Percentiles rank a stretch among this genome's conserved stretches.
These are phyloP conservation scores for Sciurus niger DNA, from an alignment of 2,113 vertebrate species.

Conservation along the genomic window DNA sequence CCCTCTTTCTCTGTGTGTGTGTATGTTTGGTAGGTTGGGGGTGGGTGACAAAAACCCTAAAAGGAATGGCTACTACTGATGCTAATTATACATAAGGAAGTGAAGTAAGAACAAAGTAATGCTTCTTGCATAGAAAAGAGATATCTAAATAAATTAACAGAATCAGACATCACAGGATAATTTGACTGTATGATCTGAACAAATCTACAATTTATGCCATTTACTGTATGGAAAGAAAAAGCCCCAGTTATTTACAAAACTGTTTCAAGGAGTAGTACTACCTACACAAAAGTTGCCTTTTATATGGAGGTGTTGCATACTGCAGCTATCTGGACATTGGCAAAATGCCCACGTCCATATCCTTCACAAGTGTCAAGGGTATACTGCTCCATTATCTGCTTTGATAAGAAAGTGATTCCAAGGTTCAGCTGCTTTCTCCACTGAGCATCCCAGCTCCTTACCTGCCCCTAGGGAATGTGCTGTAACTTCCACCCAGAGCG, in stretches of 20 bases:
- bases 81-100: conserved; percentile 2
- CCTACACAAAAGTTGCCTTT: neutral
- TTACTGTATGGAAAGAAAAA: neutral
- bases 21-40: too few species aligned
- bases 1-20: neutral
- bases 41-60: neutral
- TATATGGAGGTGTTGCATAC: neutral
- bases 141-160: neutral
- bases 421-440: neutral
- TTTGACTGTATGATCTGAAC: neutral
- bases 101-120: neutral
- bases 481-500: neutral
- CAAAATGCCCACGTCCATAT: neutral
- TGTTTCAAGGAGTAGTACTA: neutral
- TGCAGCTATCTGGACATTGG: neutral
- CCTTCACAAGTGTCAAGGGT: neutral
- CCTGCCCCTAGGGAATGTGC: neutral
- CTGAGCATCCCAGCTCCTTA: neutral
- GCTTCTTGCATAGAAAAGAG: neutral
- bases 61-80: neutral
- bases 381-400: neutral
- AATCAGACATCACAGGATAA: neutral
- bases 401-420: neutral
- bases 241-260: neutral
- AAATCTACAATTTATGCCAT: neutral